Conservation (phyloP, 2,113 vertebrate genomes). For the Vulpes ferrilata region DNA sequence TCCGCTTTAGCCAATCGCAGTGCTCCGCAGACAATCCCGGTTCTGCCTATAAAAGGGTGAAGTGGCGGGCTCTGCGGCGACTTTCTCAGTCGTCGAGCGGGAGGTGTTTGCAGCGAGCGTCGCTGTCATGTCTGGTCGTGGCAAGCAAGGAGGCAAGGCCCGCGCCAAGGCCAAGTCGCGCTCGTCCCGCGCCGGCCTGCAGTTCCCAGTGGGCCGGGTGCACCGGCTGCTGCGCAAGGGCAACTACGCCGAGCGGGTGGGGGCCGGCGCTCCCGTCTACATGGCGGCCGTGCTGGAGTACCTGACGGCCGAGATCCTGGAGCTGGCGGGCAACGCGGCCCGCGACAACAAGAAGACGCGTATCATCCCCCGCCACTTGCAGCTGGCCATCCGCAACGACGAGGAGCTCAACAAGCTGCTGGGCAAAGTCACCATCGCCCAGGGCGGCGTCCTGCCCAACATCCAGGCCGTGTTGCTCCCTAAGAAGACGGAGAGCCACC, state of each 20-base stretch:
- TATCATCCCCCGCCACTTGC: constrained; percentile 92
- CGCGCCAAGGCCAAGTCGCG: constrained; percentile 94
- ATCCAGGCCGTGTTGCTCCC: not conserved
- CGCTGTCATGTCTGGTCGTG: constrained; percentile 92
- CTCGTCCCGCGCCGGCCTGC: constrained; percentile 92
- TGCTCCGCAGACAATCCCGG: not conserved
- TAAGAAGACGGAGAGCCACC: constrained; percentile 76
- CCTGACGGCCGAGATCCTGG: no score
- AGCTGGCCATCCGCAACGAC: constrained; percentile 94
- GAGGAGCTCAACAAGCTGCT: constrained; percentile 95
- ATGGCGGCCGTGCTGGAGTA: no score
- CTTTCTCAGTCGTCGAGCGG: rapidly evolving
- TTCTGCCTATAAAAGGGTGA: constrained; percentile 67
- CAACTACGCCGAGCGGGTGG: no score
- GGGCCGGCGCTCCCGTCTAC: no score
- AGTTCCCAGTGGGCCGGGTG: constrained; percentile 93
- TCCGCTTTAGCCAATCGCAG: not conserved
- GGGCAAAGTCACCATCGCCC: constrained; percentile 95
- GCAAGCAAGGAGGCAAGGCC: constrained; percentile 91
- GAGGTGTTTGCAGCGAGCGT: rapidly evolving
- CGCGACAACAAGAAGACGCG: no score
- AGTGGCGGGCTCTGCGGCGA: rapidly evolving
- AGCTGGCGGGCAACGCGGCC: no score
- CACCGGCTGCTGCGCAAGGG: constrained; percentile 88
- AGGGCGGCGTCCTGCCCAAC: constrained; percentile 64